Evolutionary conservation across 2,888 invertebrate species (phyloP).

Genomic region (Patella ulyssiponensis): DNA sequence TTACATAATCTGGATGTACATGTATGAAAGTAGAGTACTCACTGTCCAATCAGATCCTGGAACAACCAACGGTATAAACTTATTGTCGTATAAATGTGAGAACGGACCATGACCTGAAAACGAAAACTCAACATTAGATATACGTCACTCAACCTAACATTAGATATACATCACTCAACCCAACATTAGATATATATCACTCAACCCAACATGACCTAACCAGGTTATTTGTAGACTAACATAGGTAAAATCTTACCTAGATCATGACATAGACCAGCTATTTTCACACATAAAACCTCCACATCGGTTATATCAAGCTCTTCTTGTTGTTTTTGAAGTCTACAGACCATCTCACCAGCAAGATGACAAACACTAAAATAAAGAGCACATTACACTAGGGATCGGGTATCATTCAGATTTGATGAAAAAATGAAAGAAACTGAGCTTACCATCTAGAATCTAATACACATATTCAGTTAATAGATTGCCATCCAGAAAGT

Average conservation of each 20-base stretch:
- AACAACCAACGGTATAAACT: slow-evolving; percentile 66
- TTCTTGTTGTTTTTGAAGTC: slow-evolving; percentile 64
- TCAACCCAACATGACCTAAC: no score
- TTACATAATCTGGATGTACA: neutral
- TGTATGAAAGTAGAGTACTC: slow-evolving; percentile 17
- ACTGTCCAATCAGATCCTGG: slow-evolving; percentile 60
- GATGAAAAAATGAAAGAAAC: no score
- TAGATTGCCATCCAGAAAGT: no score
- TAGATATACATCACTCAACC: no score
- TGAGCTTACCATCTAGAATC: no score
- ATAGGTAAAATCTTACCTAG: slow-evolving; percentile 73
- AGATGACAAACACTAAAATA: slow-evolving; percentile 74
- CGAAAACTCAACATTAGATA: no score
- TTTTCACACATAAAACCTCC: slow-evolving; percentile 75
- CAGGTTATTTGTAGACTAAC: no score
- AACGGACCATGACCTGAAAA: slow-evolving; percentile 78
- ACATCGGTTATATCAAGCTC: slow-evolving; percentile 71
- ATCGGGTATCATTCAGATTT: no score
- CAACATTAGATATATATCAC: no score
- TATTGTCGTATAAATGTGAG: slow-evolving; percentile 79
- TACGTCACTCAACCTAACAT: no score
- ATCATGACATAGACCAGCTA: slow-evolving; percentile 81
- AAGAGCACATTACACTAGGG: neutral
- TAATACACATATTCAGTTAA: no score
- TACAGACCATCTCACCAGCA: slow-evolving; percentile 55